A percentile compares a stretch with the other conserved stretches of the same genome.
These are phyloP conservation scores for Orthonyx spaldingii DNA, from an alignment of 2,113 vertebrate genomes.

Conservation along the genomic window DNA sequence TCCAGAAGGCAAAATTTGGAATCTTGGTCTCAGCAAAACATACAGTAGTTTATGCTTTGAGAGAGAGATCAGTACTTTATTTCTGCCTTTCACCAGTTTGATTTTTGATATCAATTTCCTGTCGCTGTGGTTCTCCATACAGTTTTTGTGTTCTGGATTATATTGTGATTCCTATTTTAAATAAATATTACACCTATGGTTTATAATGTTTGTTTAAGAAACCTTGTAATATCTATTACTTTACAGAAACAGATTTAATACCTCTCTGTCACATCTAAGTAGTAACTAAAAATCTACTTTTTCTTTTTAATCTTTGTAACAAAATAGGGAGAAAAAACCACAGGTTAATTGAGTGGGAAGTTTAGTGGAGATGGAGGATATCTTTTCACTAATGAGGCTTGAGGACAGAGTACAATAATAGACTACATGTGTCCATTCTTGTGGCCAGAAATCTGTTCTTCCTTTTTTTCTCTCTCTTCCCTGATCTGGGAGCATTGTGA, in stretches of 20 bases:
- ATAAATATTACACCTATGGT: background rate
- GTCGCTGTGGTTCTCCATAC: background rate
- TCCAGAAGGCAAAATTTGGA: background rate
- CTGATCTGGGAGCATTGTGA: background rate
- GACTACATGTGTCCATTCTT: background rate
- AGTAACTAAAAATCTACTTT: background rate
- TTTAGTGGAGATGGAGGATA: background rate
- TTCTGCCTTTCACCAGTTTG: background rate
- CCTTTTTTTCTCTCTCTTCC: accelerated
- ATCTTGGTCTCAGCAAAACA: background rate
- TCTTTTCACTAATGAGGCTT: background rate
- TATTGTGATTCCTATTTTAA: background rate
- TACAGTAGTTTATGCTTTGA: background rate
- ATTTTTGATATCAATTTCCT: background rate
- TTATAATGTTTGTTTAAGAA: background rate
- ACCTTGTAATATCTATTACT: background rate
- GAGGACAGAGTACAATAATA: background rate
- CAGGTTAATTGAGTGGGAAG: background rate
- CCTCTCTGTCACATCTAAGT: background rate
- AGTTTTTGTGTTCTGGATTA: background rate
- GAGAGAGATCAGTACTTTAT: background rate
- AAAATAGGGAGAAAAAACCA: background rate
- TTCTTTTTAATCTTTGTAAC: background rate
- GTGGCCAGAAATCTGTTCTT: background rate
- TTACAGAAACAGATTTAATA: background rate